These are phyloP conservation scores for Anniella stebbinsi DNA, from an alignment of 2,797 vertebrate species.

Conservation along the genomic window DNA sequence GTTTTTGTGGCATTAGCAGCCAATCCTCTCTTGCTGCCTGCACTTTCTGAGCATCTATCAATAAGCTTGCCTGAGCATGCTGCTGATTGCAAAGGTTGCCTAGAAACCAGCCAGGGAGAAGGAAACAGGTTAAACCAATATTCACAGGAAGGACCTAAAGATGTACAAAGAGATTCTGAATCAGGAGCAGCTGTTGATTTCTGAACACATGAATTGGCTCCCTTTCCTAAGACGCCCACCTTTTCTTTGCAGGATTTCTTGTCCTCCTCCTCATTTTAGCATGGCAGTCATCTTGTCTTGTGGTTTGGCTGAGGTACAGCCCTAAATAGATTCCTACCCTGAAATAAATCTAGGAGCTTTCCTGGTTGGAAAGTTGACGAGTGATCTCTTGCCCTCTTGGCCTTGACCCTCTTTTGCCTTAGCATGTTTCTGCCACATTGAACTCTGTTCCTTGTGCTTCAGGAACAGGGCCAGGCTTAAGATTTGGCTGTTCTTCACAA, in stretches of 20 bases:
- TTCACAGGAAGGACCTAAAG: neutral
- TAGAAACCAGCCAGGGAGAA: neutral
- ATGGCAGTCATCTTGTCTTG: neutral
- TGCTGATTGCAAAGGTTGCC: neutral
- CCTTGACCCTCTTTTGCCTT: slow-evolving; percentile 13
- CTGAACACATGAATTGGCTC: neutral
- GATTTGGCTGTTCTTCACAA: neutral
- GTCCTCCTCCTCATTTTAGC: neutral
- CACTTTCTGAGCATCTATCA: neutral
- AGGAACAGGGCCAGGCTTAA: slow-evolving; percentile 20
- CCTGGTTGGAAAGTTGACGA: slow-evolving; percentile 16
- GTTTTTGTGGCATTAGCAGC: neutral
- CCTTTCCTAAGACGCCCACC: neutral
- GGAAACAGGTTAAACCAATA: neutral
- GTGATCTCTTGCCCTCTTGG: slow-evolving; percentile 4
- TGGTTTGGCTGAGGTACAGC: slow-evolving; percentile 11
- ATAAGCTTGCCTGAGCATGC: too few relatives aligned
- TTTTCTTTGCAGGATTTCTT: neutral
- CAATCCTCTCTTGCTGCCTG: too few relatives aligned
- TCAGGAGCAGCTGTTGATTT: neutral
- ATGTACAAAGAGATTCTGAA: neutral
- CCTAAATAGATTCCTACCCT: neutral
- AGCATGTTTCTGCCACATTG: slow-evolving; percentile 30
- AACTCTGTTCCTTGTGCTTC: neutral
- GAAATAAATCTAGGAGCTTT: slow-evolving; percentile 9